phyloP scores from a whole-genome alignment of 2,888 invertebrate genomes.

The Laspeyria flexula region DNA sequence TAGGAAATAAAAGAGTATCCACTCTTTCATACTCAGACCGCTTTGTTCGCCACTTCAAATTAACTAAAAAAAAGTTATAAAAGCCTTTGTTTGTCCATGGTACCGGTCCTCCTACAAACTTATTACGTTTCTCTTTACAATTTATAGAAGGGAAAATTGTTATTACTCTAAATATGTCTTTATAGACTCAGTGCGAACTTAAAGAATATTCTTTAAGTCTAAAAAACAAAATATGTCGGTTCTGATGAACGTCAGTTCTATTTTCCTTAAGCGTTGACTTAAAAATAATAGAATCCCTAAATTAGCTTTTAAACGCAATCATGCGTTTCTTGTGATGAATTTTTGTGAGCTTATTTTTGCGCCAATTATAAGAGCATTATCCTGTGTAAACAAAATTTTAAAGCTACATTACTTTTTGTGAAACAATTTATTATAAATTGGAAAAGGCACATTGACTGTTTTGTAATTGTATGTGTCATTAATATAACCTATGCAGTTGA shows the following conservation, averaged over 20 bases:
- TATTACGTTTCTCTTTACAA: slow-evolving; percentile 34
- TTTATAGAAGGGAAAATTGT: slow-evolving; percentile 30
- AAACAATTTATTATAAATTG: too few species aligned
- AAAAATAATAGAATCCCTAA: not conserved
- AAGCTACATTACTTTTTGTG: too few species aligned
- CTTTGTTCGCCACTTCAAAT: slow-evolving; percentile 50
- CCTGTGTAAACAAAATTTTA: too few species aligned
- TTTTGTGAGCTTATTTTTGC: not conserved
- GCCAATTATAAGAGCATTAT: not conserved
- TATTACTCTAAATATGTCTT: slow-evolving; percentile 23
- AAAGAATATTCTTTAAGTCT: too few species aligned
- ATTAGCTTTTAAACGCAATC: not conserved
- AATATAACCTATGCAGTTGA: too few species aligned
- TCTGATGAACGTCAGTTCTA: not conserved
- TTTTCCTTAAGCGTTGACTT: slow-evolving; percentile 1
- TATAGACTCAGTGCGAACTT: slow-evolving; percentile 20
- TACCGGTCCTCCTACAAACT: slow-evolving; percentile 25
- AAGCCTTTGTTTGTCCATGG: slow-evolving; percentile 48
- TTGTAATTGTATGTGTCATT: too few species aligned
- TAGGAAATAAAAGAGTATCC: slow-evolving; percentile 31
- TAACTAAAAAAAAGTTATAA: slow-evolving; percentile 54
- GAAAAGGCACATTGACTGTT: too few species aligned
- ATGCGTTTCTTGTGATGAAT: not conserved
- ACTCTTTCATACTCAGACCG: slow-evolving; percentile 15
- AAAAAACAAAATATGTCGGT: not conserved